Base-by-base conservation (phyloP, 2,797 vertebrate species). In the Leuciscus waleckii region DNA sequence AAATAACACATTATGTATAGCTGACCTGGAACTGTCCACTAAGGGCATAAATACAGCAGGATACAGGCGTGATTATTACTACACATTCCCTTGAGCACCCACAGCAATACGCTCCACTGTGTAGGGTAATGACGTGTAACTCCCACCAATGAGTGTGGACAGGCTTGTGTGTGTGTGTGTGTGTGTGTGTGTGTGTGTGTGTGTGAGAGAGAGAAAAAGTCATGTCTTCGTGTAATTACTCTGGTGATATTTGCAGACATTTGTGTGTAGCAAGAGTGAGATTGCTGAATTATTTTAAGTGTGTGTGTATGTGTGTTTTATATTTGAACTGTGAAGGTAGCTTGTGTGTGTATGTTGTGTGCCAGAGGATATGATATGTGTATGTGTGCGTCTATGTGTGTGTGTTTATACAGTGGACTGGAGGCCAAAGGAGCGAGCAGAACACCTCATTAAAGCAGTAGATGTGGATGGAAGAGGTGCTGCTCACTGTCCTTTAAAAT, bases 371-470 rank as follows among this genome's bases (percentile, higher is more conserved):
- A 35, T 92, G 88, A 90, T 83, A 61, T 46, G 82, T 69, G 5
- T 29, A 88, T 91, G 86, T 91, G 93, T 7, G 54, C 1, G 37
- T 92, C 89, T 83, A 54, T 46, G 81, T 71, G 7, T 39, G 89
- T 92, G 86, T 92, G 92, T 92, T 91, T 90, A 85, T 79, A 84
- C 91, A 86, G 90, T 91, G 92, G 92, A 91, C 90, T 78, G 86
- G 92, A 91, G 92, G 93, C 93, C 93, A 92, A 92, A 90, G 89
- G 90, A 91, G 91, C 91, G 90, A 93, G 91, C 91, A 92, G 93
- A 94, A 89, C 89, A 91, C 93, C 92, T 93, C 91, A 93, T 94
- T 92, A 86, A 92, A 93, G 88, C 88, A 90, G 88, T 89, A 91
- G 89, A 92, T 70, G 90, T 91, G 91, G 81, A 84, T 81, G 75